Percentiles rank a stretch among this genome's conserved stretches.
Evolutionary conservation across 2,888 invertebrate species (phyloP).

Genomic region (Scrobipalpa costella): DNA sequence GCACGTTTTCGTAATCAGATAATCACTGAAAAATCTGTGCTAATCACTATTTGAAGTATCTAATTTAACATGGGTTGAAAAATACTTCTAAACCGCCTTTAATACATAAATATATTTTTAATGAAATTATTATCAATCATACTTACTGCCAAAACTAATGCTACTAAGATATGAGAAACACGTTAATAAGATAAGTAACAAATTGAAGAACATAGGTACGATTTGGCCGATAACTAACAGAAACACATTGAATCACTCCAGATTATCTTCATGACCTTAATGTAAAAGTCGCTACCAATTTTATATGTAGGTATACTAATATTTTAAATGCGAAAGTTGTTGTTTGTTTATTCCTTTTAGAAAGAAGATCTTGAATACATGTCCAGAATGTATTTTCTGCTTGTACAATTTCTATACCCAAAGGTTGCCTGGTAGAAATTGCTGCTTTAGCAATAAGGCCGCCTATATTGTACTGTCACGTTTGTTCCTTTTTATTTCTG

Average conservation of each 20-base stretch:
- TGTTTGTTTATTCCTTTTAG: too few relatives aligned
- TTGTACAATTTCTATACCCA: too few relatives aligned
- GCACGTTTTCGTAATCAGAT: not conserved
- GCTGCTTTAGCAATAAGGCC: too few relatives aligned
- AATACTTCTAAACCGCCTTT: not conserved
- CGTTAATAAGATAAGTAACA: not conserved
- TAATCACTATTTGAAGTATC: slow-evolving; percentile 4
- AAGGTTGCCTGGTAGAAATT: too few relatives aligned
- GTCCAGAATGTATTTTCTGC: too few relatives aligned
- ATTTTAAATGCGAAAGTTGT: too few relatives aligned
- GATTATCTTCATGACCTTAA: not conserved
- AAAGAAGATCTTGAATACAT: too few relatives aligned
- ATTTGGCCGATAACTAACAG: not conserved
- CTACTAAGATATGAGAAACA: not conserved
- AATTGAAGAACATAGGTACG: not conserved
- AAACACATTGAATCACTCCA: not conserved
- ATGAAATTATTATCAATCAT: not conserved
- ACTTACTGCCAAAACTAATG: slow-evolving; percentile 3
- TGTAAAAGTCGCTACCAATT: not conserved
- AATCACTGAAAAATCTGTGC: slow-evolving; percentile 11
- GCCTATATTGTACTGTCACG: too few relatives aligned
- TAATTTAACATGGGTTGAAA: not conserved
- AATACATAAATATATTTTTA: not conserved
- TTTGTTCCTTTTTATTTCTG: too few relatives aligned
- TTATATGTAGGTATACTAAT: not conserved